Evolutionary conservation across 2,888 invertebrate genomes (phyloP).

Genomic region (Schizotus pectinicornis): DNA sequence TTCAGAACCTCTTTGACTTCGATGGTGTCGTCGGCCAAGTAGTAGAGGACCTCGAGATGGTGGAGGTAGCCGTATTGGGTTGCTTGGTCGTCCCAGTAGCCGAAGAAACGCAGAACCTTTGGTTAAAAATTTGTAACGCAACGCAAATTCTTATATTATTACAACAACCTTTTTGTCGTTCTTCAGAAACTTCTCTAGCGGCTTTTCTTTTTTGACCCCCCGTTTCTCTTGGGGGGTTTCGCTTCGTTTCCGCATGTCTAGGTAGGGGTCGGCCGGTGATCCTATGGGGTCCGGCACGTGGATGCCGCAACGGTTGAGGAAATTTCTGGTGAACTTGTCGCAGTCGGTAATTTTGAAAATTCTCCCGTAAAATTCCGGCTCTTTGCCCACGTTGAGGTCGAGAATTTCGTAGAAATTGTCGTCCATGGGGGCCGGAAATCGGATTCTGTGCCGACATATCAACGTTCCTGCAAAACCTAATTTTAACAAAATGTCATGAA

Average conservation of each 20-base stretch:
- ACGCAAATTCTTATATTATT: too few species aligned
- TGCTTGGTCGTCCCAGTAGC: constrained; percentile 88
- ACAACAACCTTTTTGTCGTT: constrained; percentile 63
- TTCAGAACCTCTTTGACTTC: constrained; percentile 80
- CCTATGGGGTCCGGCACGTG: constrained; percentile 75
- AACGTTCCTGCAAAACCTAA: constrained; percentile 67
- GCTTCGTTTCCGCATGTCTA: constrained; percentile 57
- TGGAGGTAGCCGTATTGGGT: constrained; percentile 79
- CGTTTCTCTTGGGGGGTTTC: constrained; percentile 56
- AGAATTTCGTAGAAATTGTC: constrained; percentile 82
- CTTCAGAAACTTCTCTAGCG: constrained; percentile 81
- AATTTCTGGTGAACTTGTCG: constrained; percentile 85
- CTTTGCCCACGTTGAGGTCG: constrained; percentile 85
- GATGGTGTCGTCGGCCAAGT: constrained; percentile 86
- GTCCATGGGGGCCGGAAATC: constrained; percentile 74
- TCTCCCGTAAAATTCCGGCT: constrained; percentile 81
- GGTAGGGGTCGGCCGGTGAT: constrained; percentile 63
- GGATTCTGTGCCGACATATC: constrained; percentile 82
- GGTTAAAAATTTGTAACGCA: constrained; percentile 49
- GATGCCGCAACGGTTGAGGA: constrained; percentile 84
- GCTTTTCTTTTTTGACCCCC: constrained; percentile 65
- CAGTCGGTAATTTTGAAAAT: constrained; percentile 83
- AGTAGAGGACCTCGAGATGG: constrained; percentile 81
- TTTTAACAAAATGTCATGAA: not conserved
- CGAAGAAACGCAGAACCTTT: constrained; percentile 77